Evolutionary conservation across 2,888 invertebrate species (phyloP).

Genomic region (Pedicia rivosa): DNA sequence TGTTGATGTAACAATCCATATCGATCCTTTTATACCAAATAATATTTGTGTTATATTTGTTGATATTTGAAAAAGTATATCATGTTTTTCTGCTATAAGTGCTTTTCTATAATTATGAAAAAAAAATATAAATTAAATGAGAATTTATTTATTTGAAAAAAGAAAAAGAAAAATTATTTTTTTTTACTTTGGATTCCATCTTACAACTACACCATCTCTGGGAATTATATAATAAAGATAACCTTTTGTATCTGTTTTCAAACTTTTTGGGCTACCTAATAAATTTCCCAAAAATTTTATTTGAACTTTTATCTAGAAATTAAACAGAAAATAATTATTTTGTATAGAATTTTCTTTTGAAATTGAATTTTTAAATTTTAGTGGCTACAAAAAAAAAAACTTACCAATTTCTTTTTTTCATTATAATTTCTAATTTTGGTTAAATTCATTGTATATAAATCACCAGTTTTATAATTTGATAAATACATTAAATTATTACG

Average conservation of each 20-base stretch:
- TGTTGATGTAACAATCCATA: conserved; percentile 11
- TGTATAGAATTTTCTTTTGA: no score
- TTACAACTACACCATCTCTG: conserved; percentile 12
- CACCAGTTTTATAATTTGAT: conserved; percentile 6
- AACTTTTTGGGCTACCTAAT: conserved; percentile 11
- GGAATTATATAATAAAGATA: conserved; percentile 13
- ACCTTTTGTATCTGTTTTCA: conserved; percentile 12
- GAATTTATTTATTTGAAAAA: neutral
- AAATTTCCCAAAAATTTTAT: conserved; percentile 11
- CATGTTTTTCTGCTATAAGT: conserved; percentile 14
- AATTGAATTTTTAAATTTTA: no score
- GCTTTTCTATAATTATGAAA: conserved; percentile 3
- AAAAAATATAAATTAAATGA: neutral
- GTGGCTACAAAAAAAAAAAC: no score
- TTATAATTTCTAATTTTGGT: conserved; percentile 2
- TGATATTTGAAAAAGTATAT: conserved; percentile 13
- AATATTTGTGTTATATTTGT: conserved; percentile 12
- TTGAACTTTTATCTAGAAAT: conserved; percentile 1
- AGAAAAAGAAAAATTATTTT: no score
- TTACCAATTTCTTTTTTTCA: no score
- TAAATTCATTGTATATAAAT: conserved; percentile 7
- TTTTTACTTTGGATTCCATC: conserved; percentile 13
- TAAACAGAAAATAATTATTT: neutral
- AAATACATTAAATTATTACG: conserved; percentile 6
- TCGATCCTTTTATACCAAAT: conserved; percentile 13